Base-by-base conservation (phyloP, 2,888 invertebrate species). In the Campoplex capitator region DNA sequence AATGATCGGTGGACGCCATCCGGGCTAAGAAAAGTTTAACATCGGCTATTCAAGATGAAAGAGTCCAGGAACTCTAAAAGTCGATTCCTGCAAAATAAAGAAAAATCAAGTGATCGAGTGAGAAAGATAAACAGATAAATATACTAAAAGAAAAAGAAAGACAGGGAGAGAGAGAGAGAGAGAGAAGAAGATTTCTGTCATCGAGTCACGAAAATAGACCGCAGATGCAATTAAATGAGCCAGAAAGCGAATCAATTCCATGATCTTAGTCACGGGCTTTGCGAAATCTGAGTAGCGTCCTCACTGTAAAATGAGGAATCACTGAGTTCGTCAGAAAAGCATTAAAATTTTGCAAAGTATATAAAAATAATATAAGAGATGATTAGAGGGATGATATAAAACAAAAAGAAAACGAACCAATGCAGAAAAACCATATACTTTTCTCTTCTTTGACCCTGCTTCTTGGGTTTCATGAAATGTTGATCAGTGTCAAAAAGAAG, bases 151-250 rank as follows among this genome's bases (percentile, higher is more conserved):
- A 35, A 16, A 48, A 42, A 62, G n/a, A 23, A 28, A 42, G 32
- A 32, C 56, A 42, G 70, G 62, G 45, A 32, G 38, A 6, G 38
- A 38, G 38, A 42, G 70, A 42, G 70, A 62, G 45, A 32, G 38
- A 6, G 38, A 38, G 38, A 42, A 42, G 23, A 45, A 56, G 11
- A 71, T 23, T 16, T 62, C 32, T 11, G 16, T 84, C 74, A 77
- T 65, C 81, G 56, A 84, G 70, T 82, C 81, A 65, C 84, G 82
- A 84, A 84, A 87, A 87, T 84, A 84, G 75, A 82, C 56, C 78
- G 81, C 82, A 82, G 87, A 87, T 87, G 75, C 78, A 87, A 87
- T 87, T 82, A 87, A 87, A 84, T 74, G 82, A 78, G 79, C 75
- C 78, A 76, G 82, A 75, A 75, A 75, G 75, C 70, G 75, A 71